phyloP scores from a whole-genome alignment of 2,797 vertebrate species.

The Aeoliscus strigatus region DNA sequence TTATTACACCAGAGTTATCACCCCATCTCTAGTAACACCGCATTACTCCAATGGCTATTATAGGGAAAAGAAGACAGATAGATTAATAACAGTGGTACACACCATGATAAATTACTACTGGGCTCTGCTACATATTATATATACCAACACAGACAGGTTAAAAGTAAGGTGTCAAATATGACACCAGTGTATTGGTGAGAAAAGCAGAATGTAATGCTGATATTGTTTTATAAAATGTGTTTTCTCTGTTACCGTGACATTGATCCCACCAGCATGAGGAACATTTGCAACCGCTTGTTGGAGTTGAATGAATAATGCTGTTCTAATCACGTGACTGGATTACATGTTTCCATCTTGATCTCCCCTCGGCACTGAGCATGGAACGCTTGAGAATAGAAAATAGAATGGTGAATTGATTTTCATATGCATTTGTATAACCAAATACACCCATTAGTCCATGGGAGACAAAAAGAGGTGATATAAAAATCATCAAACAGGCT shows the following conservation, averaged over 20 bases:
- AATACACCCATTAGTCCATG: no score
- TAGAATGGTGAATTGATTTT: neutral
- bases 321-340: neutral
- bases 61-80: conserved; percentile 68
- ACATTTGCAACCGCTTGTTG: conserved; percentile 1
- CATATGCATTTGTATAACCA: neutral
- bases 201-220: neutral
- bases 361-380: neutral
- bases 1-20: conserved; percentile 74
- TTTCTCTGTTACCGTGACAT: conserved; percentile 4
- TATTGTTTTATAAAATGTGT: conserved; percentile 8
- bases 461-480: no score
- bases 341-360: conserved; percentile 1
- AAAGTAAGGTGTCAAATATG: no score
- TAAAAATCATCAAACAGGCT: no score
- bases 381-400: neutral
- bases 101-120: conserved; percentile 68
- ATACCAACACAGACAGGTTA: conserved; percentile 55
- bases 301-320: neutral
- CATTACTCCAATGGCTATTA: conserved; percentile 66
- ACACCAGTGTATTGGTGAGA: neutral
- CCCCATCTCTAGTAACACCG: conserved; percentile 65
- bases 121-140: conserved; percentile 65
- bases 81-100: conserved; percentile 64
- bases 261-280: conserved; percentile 3